phyloP scores from a whole-genome alignment of 2,113 vertebrate species.

The Sisor rabdophorus region DNA sequence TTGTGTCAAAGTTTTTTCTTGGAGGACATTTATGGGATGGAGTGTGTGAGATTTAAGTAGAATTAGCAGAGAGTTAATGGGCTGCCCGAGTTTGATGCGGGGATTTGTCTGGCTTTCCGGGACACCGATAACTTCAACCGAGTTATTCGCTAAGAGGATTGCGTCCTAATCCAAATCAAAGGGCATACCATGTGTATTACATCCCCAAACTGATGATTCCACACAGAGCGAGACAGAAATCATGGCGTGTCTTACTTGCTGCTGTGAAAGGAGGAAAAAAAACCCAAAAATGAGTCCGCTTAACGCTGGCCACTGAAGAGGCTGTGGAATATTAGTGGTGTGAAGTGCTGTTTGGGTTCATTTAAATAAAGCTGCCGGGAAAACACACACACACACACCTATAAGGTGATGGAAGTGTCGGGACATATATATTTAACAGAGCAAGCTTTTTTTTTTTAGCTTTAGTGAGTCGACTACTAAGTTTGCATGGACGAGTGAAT shows the following conservation, averaged over 20 bases:
- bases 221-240: conserved; percentile 59
- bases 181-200: conserved; percentile 82
- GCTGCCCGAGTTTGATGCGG: conserved; percentile 47
- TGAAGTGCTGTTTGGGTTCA: conserved; percentile 19
- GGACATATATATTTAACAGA: conserved; percentile 2
- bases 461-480: conserved; percentile 15
- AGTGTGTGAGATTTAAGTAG: conserved; percentile 53
- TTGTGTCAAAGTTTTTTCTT: conserved; percentile 14
- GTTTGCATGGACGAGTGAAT: conserved; percentile 4
- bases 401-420: background rate
- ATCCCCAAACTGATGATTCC: conserved; percentile 78
- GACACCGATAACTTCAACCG: conserved; percentile 71
- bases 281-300: background rate
- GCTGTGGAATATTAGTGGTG: conserved; percentile 17
- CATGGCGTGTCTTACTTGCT: conserved; percentile 58
- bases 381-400: conserved; percentile 3
- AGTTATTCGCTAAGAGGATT: conserved; percentile 76
- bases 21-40: conserved; percentile 44
- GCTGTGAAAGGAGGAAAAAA: conserved; percentile 19
- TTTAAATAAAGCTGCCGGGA: conserved; percentile 10
- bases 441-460: conserved; percentile 12
- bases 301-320: conserved; percentile 12
- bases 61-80: conserved; percentile 55
- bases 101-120: conserved; percentile 57
- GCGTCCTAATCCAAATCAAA: conserved; percentile 76